phyloP scores from a whole-genome alignment of 1,140 invertebrate genomes.

The Dendroctonus valens region DNA sequence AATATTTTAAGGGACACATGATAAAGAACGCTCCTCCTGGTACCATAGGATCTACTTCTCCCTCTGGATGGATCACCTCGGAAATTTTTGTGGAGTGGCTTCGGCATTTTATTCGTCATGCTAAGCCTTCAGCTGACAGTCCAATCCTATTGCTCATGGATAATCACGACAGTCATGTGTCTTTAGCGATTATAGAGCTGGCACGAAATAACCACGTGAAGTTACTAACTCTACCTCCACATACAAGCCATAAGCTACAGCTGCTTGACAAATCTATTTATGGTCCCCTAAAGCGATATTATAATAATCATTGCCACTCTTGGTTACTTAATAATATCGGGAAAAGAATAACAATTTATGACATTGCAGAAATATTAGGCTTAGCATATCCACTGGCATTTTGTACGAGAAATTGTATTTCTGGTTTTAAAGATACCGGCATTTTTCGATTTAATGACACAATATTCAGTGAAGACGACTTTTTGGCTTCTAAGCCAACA shows the following conservation, averaged over 20 bases:
- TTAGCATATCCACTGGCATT: conserved; percentile 28
- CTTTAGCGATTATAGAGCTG: conserved; percentile 33
- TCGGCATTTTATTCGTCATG: conserved; percentile 51
- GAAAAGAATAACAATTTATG: conserved; percentile 29
- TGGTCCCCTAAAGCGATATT: conserved; percentile 40
- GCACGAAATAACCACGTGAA: conserved; percentile 27
- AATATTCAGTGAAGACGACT: conserved; percentile 19
- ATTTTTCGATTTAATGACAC: conserved; percentile 21
- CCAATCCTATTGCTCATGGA: conserved; percentile 38
- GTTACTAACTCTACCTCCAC: conserved; percentile 45
- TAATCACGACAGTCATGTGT: conserved; percentile 37
- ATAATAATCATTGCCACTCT: conserved; percentile 35
- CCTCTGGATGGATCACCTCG: conserved; percentile 52
- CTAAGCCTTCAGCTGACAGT: conserved; percentile 41
- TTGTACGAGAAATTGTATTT: conserved; percentile 18
- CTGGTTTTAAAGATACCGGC: conserved; percentile 20
- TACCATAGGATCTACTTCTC: conserved; percentile 47
- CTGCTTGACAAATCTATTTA: conserved; percentile 45
- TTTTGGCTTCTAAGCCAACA: too few relatives aligned
- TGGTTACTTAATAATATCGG: conserved; percentile 9
- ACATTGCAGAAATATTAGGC: conserved; percentile 29
- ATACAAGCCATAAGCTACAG: conserved; percentile 47
- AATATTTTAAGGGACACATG: conserved; percentile 48
- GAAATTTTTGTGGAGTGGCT: conserved; percentile 52
- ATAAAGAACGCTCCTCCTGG: conserved; percentile 45